Base-by-base conservation (phyloP, 2,797 vertebrate genomes). In the Erethizon dorsatum region DNA sequence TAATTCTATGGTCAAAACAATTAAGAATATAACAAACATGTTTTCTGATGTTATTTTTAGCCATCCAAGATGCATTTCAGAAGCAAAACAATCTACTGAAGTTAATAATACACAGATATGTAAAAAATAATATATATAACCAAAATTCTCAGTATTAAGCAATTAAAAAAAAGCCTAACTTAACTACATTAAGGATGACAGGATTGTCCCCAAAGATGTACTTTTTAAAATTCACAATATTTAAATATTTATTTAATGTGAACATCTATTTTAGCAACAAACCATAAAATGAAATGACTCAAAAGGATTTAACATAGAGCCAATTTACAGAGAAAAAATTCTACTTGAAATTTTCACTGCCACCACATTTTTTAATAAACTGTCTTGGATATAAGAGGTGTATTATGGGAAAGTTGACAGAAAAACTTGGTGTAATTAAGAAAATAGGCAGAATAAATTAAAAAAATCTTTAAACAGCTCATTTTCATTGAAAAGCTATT, bases 1-100 rank as follows among this genome's bases (percentile, higher is more conserved):
- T 99, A 99, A 99, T 99, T 99, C 99, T 98, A 98, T 98, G 98
- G 98, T 99, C 98, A 98, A 98, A 99, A 99, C 98, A 98, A 99
- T 99, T 98, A 99, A 98, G 97, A 97, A 97, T 98, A 97, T 79
- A 98, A 98, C 97, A 97, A 98, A 98, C 98, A 98, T 57, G 97
- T 24, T 98, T 98, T 95, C 91, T 97, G 97, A 93, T 98, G 98
- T 96, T 98, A 96, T 97, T 98, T 98, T 98, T 83, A 98, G 98
- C 95, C 84, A 82, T 93, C 90, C 33, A 96, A 92, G 93, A 94
- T 75, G 94, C 0, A 20, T 94, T 98, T 97, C 86, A 95, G 97
- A 98, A 98, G 98, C 77, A 96, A 95, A 97, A 96, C 80, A 65
- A 56, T 83, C 95, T 91, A 80, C 94, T 92, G 88, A 92, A 95